Conservation (phyloP, 1,140 invertebrate species). For the Eupristina koningsbergeri region DNA sequence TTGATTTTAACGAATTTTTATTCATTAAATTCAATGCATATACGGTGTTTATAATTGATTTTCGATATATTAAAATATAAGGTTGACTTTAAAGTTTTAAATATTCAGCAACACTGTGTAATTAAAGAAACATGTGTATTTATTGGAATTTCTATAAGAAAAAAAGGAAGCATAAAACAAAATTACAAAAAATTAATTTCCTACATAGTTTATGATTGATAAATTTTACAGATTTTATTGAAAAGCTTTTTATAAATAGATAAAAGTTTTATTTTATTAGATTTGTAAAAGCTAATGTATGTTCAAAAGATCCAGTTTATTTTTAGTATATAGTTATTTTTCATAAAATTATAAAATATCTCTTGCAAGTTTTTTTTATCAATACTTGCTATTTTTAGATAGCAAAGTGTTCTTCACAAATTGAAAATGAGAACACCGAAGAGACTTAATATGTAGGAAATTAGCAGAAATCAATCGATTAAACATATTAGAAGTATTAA, state of each 20-base stretch:
- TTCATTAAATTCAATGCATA: too few relatives aligned
- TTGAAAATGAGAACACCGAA: not conserved
- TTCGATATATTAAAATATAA: too few relatives aligned
- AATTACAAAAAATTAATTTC: not conserved
- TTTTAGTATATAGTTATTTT: not conserved
- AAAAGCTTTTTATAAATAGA: not conserved
- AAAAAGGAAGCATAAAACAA: not conserved
- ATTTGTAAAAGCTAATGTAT: not conserved
- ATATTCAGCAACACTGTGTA: too few relatives aligned
- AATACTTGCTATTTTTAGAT: not conserved
- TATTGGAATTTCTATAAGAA: too few relatives aligned
- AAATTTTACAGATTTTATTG: not conserved
- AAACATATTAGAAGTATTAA: not conserved
- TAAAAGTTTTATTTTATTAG: not conserved
- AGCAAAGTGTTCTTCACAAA: not conserved
- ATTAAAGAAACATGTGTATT: too few relatives aligned
- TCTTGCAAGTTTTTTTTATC: not conserved
- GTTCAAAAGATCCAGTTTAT: not conserved
- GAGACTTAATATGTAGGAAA: slow-evolving; percentile 5
- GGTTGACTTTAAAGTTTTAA: too few relatives aligned
- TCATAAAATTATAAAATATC: not conserved
- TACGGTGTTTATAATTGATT: too few relatives aligned
- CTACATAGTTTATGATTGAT: not conserved
- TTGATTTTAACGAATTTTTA: too few relatives aligned
- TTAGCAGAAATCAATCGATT: not conserved